Base-by-base conservation (phyloP, 2,888 invertebrate species). In the Drosophila eohydei region DNA sequence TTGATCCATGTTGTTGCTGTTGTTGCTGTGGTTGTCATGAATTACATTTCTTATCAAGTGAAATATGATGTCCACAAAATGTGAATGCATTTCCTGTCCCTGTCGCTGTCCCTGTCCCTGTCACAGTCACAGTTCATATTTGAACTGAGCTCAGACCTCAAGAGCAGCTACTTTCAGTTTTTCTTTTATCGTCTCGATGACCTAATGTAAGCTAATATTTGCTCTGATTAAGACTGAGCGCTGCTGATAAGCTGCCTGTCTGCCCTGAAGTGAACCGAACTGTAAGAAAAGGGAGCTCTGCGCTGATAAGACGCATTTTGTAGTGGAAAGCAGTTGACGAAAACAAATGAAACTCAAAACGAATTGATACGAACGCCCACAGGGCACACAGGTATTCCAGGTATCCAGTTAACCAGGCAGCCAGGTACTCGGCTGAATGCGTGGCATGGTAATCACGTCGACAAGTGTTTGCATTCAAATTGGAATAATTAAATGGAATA, bases 401-500 rank as follows among this genome's bases (percentile, higher is more conserved):
- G 74, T 69, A 79, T 68, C 26, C 51, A 26, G 28, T 14, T 54
- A 52, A 26, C 12, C 44, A 44, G 44, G 21, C 12, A 28, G 14
- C 0, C 30, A 1, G 1, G 1, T 21, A 21, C 21, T 1, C 1
- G 21, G 21, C 21, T 21, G 21, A 21, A 21, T 21, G 21, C 63
- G 60, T 32, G 59, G 11, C 7, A 50, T 51, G 50, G 28, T 50
- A 16, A 30, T 16, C 63, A 71, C 58, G 72, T 74, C 70, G 73
- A 63, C 86, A 81, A 87, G 83, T 85, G 88, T 78, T 72, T 82
- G 75, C 66, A 83, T 76, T 85, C 83, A 78, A 84, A 89, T 88
- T 82, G 82, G 80, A 90, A 89, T 90, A 81, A 89, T 91, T 91
- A 88, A 91, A 75, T 81, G 82, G 82, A 90, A 89, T 80, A 74